These are phyloP conservation scores for Dermatophagoides farinae DNA, from an alignment of 1,140 invertebrate species.

Conservation along the genomic window DNA sequence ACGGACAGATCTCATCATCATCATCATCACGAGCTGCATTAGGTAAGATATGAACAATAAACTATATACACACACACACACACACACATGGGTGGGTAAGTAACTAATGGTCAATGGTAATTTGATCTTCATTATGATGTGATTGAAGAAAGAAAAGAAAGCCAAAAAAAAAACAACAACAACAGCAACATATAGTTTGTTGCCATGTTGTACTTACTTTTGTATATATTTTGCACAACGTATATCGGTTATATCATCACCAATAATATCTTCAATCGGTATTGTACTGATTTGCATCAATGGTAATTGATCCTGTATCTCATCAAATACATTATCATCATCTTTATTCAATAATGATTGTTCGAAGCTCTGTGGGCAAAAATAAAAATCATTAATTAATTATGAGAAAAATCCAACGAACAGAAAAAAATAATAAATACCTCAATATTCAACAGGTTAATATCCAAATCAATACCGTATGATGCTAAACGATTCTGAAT, in stretches of 20 bases:
- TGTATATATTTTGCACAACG: slow-evolving; percentile 5
- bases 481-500: too few species aligned
- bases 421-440: background rate
- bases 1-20: too few species aligned
- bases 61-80: too few species aligned
- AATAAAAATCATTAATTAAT: too few species aligned
- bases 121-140: too few species aligned
- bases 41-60: too few species aligned
- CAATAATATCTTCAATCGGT: slow-evolving; percentile 15
- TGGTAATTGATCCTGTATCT: slow-evolving; percentile 8
- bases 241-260: slow-evolving; percentile 2
- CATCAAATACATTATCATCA: background rate
- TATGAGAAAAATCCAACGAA: background rate
- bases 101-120: too few species aligned
- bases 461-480: too few species aligned
- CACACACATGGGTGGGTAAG: too few species aligned
- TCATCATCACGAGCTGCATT: too few species aligned
- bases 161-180: background rate
- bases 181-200: background rate
- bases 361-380: background rate
- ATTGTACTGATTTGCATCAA: slow-evolving; percentile 5
- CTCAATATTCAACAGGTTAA: background rate
- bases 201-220: background rate
- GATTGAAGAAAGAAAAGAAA: too few species aligned
- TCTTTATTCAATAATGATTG: background rate